phyloP scores from a whole-genome alignment of 2,113 vertebrate species.

The Dicaeum eximium region DNA sequence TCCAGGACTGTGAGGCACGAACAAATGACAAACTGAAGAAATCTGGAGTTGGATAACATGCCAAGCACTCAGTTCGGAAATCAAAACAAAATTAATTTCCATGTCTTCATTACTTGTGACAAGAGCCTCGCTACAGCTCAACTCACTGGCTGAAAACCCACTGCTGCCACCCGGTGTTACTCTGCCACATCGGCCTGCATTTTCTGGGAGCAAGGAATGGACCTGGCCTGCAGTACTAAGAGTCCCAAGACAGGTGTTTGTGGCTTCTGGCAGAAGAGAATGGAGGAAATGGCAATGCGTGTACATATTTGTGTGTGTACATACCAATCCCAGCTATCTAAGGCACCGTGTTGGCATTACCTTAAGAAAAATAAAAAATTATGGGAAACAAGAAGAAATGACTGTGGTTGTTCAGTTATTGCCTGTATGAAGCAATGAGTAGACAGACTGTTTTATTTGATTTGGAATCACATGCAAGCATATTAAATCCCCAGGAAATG shows the following conservation, averaged over 20 bases:
- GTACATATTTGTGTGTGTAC: not conserved
- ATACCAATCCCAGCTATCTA: not conserved
- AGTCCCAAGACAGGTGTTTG: not conserved
- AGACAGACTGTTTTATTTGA: not conserved
- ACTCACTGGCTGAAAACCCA: slow-evolving; percentile 67
- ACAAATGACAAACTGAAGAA: not conserved
- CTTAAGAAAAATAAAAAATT: not conserved
- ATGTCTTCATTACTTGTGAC: not conserved
- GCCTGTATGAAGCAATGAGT: not conserved
- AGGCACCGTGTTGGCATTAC: not conserved
- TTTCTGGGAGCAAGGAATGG: not conserved
- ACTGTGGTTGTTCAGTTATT: not conserved
- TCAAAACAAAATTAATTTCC: slow-evolving; percentile 25
- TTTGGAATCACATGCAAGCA: not conserved
- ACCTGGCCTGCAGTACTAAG: fast-evolving
- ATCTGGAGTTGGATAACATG: not conserved
- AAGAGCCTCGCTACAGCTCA: not conserved
- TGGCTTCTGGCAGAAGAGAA: not conserved
- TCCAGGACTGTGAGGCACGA: not conserved
- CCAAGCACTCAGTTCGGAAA: not conserved
- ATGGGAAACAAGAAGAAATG: not conserved
- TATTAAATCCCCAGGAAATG: not conserved
- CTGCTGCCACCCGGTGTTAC: slow-evolving; percentile 75
- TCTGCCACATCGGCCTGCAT: not conserved
- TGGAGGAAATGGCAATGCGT: not conserved